Percentiles rank a stretch among this genome's conserved stretches.
phyloP scores from a whole-genome alignment of 2,797 vertebrate species.

The Phoebastria nigripes region DNA sequence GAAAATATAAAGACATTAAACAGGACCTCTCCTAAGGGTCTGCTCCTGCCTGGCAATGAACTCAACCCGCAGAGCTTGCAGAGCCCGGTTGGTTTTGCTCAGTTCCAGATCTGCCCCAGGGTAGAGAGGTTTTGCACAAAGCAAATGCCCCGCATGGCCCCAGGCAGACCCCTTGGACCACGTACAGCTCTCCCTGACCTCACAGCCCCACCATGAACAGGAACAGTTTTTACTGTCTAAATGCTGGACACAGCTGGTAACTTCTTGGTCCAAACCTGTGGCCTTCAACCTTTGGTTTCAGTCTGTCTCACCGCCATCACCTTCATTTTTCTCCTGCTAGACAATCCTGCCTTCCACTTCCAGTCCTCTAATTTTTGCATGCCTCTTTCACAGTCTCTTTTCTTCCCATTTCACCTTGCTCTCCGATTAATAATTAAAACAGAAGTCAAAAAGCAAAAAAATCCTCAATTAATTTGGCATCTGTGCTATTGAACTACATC shows the following conservation, averaged over 20 bases:
- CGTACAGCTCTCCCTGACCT: neutral
- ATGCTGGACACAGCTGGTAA: neutral
- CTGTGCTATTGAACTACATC: neutral
- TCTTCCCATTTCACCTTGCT: neutral
- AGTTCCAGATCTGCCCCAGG: neutral
- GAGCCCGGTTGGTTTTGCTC: neutral
- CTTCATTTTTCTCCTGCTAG: neutral
- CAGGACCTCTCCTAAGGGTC: neutral
- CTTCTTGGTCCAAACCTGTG: neutral
- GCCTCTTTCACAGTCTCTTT: neutral
- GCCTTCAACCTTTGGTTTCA: neutral
- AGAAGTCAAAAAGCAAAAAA: neutral
- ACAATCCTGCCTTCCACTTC: neutral
- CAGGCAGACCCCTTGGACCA: neutral
- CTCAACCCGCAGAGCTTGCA: neutral
- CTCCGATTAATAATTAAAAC: neutral
- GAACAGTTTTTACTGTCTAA: neutral
- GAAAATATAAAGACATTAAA: neutral
- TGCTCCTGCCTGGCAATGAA: neutral
- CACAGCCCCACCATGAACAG: accelerated
- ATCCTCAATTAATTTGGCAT: neutral
- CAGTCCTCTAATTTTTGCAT: neutral
- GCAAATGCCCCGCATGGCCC: neutral
- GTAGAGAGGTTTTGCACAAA: neutral
- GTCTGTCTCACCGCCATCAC: neutral